Evolutionary conservation across 2,113 vertebrate genomes (phyloP).

Genomic region (Cromileptes altivelis): DNA sequence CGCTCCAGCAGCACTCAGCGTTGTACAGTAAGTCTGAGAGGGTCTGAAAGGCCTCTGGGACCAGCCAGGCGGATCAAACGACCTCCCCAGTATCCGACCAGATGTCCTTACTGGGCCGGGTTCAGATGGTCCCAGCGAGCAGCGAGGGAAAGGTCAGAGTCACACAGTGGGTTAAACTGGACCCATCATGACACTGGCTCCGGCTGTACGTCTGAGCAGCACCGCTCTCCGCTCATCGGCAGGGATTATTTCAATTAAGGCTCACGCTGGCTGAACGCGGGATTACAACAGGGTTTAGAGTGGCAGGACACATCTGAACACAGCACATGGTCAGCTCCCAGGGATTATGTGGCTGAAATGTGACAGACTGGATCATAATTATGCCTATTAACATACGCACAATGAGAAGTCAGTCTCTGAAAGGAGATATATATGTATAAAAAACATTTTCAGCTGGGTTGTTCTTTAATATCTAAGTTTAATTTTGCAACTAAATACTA

Average conservation of each 20-base stretch:
- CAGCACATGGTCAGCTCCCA: slow-evolving; percentile 66
- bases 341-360: slow-evolving; percentile 57
- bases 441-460: background rate
- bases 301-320: slow-evolving; percentile 72
- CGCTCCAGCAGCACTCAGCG: slow-evolving; percentile 46
- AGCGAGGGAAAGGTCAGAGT: slow-evolving; percentile 85
- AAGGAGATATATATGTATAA: background rate
- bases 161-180: slow-evolving; percentile 88
- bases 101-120: slow-evolving; percentile 82
- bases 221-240: slow-evolving; percentile 54
- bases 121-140: slow-evolving; percentile 86
- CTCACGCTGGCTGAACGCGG: slow-evolving; percentile 77
- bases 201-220: slow-evolving; percentile 54
- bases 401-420: background rate
- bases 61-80: slow-evolving; percentile 73
- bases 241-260: slow-evolving; percentile 81
- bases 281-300: slow-evolving; percentile 79
- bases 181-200: slow-evolving; percentile 83
- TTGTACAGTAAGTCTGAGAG: slow-evolving; percentile 52
- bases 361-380: slow-evolving; percentile 53
- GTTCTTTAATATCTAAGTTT: background rate
- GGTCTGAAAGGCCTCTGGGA: slow-evolving; percentile 72
- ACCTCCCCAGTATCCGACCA: slow-evolving; percentile 78
- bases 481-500: background rate
- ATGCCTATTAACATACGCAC: background rate